phyloP scores from a whole-genome alignment of 2,113 vertebrate species.

The Amblyopsis rosae region DNA sequence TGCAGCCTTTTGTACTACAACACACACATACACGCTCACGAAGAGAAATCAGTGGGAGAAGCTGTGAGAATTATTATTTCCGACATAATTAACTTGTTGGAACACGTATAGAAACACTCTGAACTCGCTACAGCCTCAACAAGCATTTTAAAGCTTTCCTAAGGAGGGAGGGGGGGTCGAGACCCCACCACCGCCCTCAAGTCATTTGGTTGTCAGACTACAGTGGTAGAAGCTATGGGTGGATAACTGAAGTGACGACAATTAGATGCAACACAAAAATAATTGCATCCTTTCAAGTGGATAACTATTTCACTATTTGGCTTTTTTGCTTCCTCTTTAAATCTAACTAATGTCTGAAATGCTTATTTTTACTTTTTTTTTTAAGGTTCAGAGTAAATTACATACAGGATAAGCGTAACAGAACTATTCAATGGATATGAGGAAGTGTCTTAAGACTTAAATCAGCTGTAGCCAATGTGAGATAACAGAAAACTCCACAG shows the following conservation, averaged over 20 bases:
- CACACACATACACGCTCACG: slow-evolving; percentile 52
- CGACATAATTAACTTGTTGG: slow-evolving; percentile 59
- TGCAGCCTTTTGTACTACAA: slow-evolving; percentile 73
- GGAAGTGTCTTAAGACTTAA: slow-evolving; percentile 62
- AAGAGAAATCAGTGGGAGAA: slow-evolving; percentile 64
- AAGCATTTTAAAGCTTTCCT: slow-evolving; percentile 76
- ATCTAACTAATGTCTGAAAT: slow-evolving; percentile 36
- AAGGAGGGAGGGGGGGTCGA: slow-evolving; percentile 8
- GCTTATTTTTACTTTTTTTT: slow-evolving; percentile 15
- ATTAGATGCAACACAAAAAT: slow-evolving; percentile 49
- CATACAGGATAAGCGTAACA: slow-evolving; percentile 13
- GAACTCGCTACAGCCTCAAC: slow-evolving; percentile 72
- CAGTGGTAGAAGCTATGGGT: slow-evolving; percentile 61
- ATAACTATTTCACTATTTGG: slow-evolving; percentile 67
- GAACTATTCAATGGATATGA: slow-evolving; percentile 18
- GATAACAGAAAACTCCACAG: slow-evolving; percentile 14
- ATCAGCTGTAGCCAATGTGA: slow-evolving; percentile 45
- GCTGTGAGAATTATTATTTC: slow-evolving; percentile 70
- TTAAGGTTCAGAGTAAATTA: slow-evolving; percentile 29
- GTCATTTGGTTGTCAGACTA: slow-evolving; percentile 76
- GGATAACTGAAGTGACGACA: slow-evolving; percentile 55
- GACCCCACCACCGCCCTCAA: slow-evolving; percentile 45
- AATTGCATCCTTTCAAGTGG: slow-evolving; percentile 30
- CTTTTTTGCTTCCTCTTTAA: slow-evolving; percentile 64
- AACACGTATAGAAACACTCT: slow-evolving; percentile 58